Percentiles rank a stretch among this genome's conserved stretches.
phyloP scores from a whole-genome alignment of 2,797 vertebrate genomes.

The Rhynchotus rufescens region DNA sequence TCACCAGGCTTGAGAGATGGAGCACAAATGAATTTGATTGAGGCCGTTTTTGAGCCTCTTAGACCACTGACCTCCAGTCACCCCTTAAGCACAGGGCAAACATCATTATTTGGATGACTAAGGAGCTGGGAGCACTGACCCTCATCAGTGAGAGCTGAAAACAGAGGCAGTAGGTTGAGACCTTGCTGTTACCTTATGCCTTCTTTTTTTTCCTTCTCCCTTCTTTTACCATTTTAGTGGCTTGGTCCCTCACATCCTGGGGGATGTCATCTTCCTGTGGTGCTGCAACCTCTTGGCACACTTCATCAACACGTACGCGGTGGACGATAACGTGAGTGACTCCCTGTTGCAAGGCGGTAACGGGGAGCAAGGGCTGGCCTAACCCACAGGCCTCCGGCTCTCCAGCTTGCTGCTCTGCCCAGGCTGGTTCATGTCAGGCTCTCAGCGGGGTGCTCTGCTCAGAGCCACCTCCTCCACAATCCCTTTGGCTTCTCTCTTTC shows the following conservation, averaged over 20 bases:
- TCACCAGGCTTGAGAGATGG: neutral
- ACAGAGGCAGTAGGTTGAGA: neutral
- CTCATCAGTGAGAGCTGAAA: rapidly evolving
- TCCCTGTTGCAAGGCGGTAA: neutral
- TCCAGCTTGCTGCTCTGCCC: neutral
- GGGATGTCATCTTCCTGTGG: conserved; percentile 91
- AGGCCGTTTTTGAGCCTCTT: neutral
- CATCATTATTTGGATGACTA: neutral
- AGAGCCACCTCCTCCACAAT: neutral
- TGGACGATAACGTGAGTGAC: conserved; percentile 88
- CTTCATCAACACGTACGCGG: conserved; percentile 90
- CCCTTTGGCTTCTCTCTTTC: conserved; percentile 22
- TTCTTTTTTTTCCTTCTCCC: neutral
- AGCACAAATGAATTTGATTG: neutral
- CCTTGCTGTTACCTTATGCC: conserved; percentile 21
- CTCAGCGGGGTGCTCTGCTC: neutral
- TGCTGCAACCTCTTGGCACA: conserved; percentile 91
- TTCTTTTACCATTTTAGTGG: conserved; percentile 82
- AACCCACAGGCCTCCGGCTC: neutral
- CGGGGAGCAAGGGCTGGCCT: neutral
- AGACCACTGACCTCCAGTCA: neutral
- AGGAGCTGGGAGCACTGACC: neutral
- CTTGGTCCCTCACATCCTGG: conserved; percentile 87
- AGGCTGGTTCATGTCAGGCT: rapidly evolving
- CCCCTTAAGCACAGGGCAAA: neutral